Base-by-base conservation (phyloP, 2,113 vertebrate genomes). In the Gobiocypris rarus region DNA sequence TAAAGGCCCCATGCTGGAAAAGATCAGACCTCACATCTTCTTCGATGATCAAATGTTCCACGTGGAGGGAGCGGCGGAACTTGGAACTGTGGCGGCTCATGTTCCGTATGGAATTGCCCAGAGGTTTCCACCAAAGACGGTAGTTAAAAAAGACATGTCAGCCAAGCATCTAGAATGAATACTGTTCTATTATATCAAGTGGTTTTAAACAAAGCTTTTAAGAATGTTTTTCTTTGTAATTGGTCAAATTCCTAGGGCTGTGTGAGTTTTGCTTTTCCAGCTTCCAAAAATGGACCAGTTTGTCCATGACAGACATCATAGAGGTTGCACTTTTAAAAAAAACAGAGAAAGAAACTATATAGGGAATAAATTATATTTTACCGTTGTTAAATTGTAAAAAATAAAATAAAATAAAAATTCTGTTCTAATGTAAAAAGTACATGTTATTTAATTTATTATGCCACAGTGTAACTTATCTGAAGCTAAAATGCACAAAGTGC, bases 31-130 rank as follows among this genome's bases (percentile, higher is more conserved):
- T 0, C 97, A 98, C 82, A 97, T 99, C 90, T 99, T 98, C 93
- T 99, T 98, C 0, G 97, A 99, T 0, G 97, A 98, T 91, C 97
- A 98, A 93, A 97, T 98, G 96, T 98, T 97, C 90, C 97, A 99
- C 0, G 95, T 98, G 89, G 96, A 97, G 28, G 97, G 97, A 0
- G 97, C 97, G 14, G 94, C 96, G 52, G 96, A 97, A 89, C 86
- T 97, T 92, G 97, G 97, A 83, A 96, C 97, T 0, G 93, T 98
- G 0, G 97, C 97, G 0, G 97, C 97, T 10, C 97, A 99, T 0
- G 97, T 99, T 3, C 97, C 97, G 48, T 98, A 97, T 0, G 97
- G 97, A 0, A 78, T 97, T 4, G 94, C 94, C 1, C 97, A 98
- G 92, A 96, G 73, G 67, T 82, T 91, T 2, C 38, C 52, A 31